Evolutionary conservation across 2,888 invertebrate species (phyloP).

Genomic region (Euplagia quadripunctaria): DNA sequence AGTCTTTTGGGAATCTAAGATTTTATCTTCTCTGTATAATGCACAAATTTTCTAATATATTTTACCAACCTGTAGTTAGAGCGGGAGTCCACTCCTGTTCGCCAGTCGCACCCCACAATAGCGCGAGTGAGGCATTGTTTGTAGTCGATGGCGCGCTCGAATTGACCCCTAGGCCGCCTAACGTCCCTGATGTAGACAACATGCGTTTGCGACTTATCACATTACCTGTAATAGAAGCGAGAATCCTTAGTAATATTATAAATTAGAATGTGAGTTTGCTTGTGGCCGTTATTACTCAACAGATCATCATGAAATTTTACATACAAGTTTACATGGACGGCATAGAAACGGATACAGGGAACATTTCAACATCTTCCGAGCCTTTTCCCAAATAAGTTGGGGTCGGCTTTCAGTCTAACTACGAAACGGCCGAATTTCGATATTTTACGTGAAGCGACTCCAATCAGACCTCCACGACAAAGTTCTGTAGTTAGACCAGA

Average conservation of each 20-base stretch:
- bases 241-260: neutral
- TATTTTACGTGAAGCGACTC: no score
- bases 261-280: no score
- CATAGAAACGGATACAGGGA: no score
- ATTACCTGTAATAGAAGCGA: constrained; percentile 65
- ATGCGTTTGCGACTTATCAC: constrained; percentile 79
- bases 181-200: constrained; percentile 76
- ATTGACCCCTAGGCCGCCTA: constrained; percentile 55
- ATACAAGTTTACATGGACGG: no score
- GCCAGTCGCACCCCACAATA: constrained; percentile 97
- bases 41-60: neutral
- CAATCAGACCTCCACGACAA: no score
- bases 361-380: no score
- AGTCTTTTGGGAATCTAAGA: neutral
- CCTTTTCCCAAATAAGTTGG: no score
- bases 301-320: no score
- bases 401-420: no score
- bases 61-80: constrained; percentile 93
- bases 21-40: neutral
- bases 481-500: no score
- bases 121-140: constrained; percentile 88
- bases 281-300: no score
- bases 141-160: constrained; percentile 73
- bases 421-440: no score
- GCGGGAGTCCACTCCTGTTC: constrained; percentile 99